Conservation (phyloP, 2,113 vertebrate species). For the Tichodroma muraria region DNA sequence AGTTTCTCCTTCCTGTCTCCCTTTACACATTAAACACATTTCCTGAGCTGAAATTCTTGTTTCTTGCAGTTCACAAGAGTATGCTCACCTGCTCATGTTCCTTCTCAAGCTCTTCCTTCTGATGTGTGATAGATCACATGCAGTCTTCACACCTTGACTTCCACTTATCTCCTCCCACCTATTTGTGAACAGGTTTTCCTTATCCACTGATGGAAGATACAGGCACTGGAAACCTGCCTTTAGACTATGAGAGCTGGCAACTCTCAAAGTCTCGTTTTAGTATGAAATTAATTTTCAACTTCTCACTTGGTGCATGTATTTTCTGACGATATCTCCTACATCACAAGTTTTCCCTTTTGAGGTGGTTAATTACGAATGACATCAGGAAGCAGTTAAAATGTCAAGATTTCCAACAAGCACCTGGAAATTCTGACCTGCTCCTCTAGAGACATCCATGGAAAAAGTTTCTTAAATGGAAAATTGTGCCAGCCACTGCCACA, state of each 20-base stretch:
- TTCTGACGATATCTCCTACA: neutral
- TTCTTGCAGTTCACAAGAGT: neutral
- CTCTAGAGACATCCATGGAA: neutral
- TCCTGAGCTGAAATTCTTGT: neutral
- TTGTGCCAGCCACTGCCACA: neutral
- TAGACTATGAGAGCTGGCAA: neutral
- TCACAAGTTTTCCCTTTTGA: neutral
- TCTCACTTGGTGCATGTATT: neutral
- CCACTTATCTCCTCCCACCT: neutral
- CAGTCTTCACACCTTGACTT: neutral
- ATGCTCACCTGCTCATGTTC: neutral
- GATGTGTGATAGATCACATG: neutral
- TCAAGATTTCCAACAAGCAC: neutral
- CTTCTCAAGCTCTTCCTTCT: neutral
- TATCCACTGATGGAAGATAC: neutral
- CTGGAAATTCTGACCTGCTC: neutral
- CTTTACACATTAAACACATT: neutral
- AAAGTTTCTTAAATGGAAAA: neutral
- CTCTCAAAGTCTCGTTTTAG: neutral
- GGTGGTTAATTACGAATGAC: neutral
- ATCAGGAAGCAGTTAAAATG: neutral
- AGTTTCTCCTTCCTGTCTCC: neutral
- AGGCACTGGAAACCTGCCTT: neutral
- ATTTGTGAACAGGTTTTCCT: neutral
- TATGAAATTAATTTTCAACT: neutral